Base-by-base conservation (phyloP, 2,888 invertebrate genomes). In the Calliopum simillimum region DNA sequence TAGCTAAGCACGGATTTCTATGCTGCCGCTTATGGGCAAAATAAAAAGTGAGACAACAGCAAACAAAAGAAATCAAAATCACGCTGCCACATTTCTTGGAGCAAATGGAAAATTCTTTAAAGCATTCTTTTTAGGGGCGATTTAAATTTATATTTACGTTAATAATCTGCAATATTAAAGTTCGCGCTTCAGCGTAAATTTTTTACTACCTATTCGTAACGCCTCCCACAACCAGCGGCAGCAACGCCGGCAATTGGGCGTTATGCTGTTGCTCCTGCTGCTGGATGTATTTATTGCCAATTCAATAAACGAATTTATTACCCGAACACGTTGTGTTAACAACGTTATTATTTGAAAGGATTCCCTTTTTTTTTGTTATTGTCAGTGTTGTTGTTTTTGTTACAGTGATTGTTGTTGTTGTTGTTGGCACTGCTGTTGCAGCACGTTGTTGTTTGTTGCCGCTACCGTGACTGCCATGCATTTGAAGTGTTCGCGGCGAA, bases 221-320 rank as follows among this genome's bases (percentile, higher is more conserved):
- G 13, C 44, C 58, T 3, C 8, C 4, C 14, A n/a, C 53, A 43
- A 61, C 66, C 19, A 55, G 33, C 51, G 59, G 61, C 49, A 46
- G 33, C n/a, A 44, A n/a, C n/a, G n/a, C n/a, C n/a, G n/a, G 64
- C 21, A 16, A 19, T 13, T 49, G 58, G 23, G 53, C 56, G 23
- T 21, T 16, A 19, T 16, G 14, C 3, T 13, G 47, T 33, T 69
- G 21, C 25, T n/a, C n/a, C 33, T 56, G 33, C 14, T 21, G 51
- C 56, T 47, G 23, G 61, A 49, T 55, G 75, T 80, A 80, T 81
- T 81, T 82, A 79, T 80, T 80, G 81, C 77, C 81, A 80, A 82
- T 81, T 82, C 80, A 82, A 82, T 82, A 81, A 81, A 81, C 80
- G 81, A 81, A 81, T 82, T 80, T 80, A 80, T 82, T 82, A 81